Evolutionary conservation across 1,140 invertebrate species (phyloP), one percentile per base, ranked within the genome.

Genomic region (Trachelipus rathkii): DNA sequence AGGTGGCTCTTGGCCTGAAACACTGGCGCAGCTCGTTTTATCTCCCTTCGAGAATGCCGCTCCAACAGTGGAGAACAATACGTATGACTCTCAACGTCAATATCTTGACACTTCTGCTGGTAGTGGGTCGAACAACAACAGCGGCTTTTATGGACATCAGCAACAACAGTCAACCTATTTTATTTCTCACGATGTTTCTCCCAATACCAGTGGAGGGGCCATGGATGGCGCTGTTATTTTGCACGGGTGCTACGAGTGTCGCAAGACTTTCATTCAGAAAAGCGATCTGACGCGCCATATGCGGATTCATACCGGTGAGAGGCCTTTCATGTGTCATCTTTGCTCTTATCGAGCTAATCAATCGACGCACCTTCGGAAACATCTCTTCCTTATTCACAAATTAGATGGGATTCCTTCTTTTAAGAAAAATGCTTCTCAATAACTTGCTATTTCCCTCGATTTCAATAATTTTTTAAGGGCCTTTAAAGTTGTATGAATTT

Each of bases 271-370:
- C 23, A 43, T 75, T 15, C 53, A 67, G 60, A 44, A 44, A 10
- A 68, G 73, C 53, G 73, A 75, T 44, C 60, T 75, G n/a, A 75
- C 46, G 15, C 73, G 73, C 11, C 73, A 75, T n/a, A 67, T 66
- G 73, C 73, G 73, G 11, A 75, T 66, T 24, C 73, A 75, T 33
- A 75, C 73, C 19, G 73, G 73, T 60, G 73, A 75, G 33, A 75
- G 67, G 23, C 73, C 73, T 13, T 75, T 75, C 73, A 75, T 11
- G 19, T 75, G 73, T 21, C 93, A 93, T 82, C 92, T 95, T 3
- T 99, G 96, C 86, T 92, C 92, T 68, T 98, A 98, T 87, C 95
- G 93, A 74, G 98, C 98, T 85, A 97, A 95, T 0, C 96, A 98
- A 85, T 87, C 97, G 80, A 96, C 96, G 13, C 96, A 98, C 85